Conservation (phyloP, 2,113 vertebrate genomes). For the Pseudopipra pipra region DNA sequence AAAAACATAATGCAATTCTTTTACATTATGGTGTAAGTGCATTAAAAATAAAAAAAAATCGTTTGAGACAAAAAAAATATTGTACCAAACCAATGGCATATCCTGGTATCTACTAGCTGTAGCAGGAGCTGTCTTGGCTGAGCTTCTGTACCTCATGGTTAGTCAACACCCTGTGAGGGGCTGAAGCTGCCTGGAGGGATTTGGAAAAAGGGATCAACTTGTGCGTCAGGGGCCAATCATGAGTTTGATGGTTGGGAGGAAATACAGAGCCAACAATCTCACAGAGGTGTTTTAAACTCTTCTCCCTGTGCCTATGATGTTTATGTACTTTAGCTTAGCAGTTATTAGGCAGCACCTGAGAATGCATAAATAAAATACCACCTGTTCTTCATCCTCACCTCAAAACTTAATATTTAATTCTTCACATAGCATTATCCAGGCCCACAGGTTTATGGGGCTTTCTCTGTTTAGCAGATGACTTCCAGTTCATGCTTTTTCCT, state of each 20-base stretch:
- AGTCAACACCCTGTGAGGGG: background rate
- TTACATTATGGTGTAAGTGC: background rate
- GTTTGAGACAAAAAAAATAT: background rate
- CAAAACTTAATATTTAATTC: background rate
- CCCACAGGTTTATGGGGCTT: background rate
- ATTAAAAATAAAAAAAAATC: background rate
- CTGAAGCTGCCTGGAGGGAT: background rate
- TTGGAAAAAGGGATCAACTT: background rate
- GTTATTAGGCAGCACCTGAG: background rate
- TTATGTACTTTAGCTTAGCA: background rate
- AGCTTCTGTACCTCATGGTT: background rate
- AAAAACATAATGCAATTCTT: background rate
- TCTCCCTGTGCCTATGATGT: background rate
- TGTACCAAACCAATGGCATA: background rate
- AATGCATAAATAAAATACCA: background rate
- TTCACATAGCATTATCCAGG: background rate
- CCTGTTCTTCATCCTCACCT: background rate
- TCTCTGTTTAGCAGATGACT: background rate
- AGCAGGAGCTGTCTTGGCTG: background rate
- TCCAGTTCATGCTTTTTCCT: background rate
- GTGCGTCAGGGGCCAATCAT: rapidly evolving
- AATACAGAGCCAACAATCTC: background rate
- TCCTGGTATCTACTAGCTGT: background rate
- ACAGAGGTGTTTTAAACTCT: background rate
- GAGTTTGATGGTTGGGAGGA: background rate